phyloP scores from a whole-genome alignment of 2,797 vertebrate species.

The Xenentodon cancila region DNA sequence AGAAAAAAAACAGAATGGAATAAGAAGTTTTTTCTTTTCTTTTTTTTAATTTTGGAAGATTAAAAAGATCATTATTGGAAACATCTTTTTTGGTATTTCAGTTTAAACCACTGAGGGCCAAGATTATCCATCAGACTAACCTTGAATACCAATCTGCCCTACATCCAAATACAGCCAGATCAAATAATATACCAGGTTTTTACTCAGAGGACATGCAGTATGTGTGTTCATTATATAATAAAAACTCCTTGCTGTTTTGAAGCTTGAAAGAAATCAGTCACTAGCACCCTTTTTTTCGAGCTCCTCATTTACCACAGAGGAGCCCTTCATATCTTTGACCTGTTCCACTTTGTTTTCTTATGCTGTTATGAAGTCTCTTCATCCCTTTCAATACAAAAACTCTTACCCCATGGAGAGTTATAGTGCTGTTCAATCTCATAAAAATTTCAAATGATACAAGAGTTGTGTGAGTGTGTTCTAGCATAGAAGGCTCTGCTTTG shows the following conservation, averaged over 20 bases:
- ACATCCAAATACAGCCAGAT: neutral
- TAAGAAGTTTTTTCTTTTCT: too few relatives aligned
- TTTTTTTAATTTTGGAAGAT: too few relatives aligned
- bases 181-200: constrained; percentile 4
- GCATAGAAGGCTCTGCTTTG: constrained; percentile 25
- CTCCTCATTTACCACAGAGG: constrained; percentile 5
- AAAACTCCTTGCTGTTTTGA: neutral
- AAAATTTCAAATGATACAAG: constrained; percentile 34
- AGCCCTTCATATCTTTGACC: constrained; percentile 14
- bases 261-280: constrained; percentile 13
- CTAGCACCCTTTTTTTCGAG: neutral
- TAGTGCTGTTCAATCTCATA: constrained; percentile 6
- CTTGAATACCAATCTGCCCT: constrained; percentile 3
- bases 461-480: constrained; percentile 12
- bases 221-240: constrained; percentile 9
- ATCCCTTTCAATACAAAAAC: constrained; percentile 12
- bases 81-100: too few relatives aligned
- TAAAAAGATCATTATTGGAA: too few relatives aligned
- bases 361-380: constrained; percentile 19
- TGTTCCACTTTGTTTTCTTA: constrained; percentile 41
- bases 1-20: too few relatives aligned
- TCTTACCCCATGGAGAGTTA: constrained; percentile 15
- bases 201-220: neutral
- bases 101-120: neutral
- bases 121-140: neutral